A percentile compares a stretch with the other conserved stretches of the same genome.
phyloP scores from a whole-genome alignment of 2,888 invertebrate species.

The Andrena bicolor region DNA sequence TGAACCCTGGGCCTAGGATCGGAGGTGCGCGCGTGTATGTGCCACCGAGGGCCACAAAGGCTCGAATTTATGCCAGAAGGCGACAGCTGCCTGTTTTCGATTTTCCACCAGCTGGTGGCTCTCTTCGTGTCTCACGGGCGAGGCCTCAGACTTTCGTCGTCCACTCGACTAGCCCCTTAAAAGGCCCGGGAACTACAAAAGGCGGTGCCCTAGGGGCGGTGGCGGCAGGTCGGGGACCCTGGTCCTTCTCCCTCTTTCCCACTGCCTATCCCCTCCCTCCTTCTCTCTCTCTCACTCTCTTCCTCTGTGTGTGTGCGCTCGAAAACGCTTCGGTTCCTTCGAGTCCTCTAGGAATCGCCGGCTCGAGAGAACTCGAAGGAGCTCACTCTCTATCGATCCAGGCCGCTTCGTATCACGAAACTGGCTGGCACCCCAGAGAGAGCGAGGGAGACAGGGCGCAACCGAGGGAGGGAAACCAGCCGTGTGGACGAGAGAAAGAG shows the following conservation, averaged over 20 bases:
- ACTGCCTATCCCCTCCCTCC: neutral
- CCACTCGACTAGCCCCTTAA: constrained; percentile 68
- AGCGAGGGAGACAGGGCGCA: constrained; percentile 20
- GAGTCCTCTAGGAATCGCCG: constrained; percentile 71
- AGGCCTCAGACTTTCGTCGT: constrained; percentile 63
- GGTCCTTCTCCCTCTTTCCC: constrained; percentile 18
- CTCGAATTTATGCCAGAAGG: constrained; percentile 57
- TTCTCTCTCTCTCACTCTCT: neutral
- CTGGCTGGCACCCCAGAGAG: constrained; percentile 71
- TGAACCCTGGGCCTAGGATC: constrained; percentile 26
- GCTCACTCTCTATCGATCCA: constrained; percentile 72
- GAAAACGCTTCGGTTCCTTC: constrained; percentile 46
- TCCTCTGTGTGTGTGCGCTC: neutral
- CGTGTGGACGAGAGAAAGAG: constrained; percentile 7
- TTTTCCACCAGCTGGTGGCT: constrained; percentile 70
- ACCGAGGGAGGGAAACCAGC: constrained; percentile 11
- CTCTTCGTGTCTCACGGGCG: constrained; percentile 41
- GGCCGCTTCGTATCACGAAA: constrained; percentile 70
- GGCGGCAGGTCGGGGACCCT: constrained; percentile 52
- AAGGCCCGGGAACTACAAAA: constrained; percentile 64
- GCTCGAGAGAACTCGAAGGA: constrained; percentile 66
- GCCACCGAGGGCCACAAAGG: constrained; percentile 29
- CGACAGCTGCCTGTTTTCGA: constrained; percentile 69
- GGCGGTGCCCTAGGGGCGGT: constrained; percentile 58
- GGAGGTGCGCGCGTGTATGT: constrained; percentile 10